phyloP scores from a whole-genome alignment of 2,113 vertebrate species.

The Diadophis punctatus region DNA sequence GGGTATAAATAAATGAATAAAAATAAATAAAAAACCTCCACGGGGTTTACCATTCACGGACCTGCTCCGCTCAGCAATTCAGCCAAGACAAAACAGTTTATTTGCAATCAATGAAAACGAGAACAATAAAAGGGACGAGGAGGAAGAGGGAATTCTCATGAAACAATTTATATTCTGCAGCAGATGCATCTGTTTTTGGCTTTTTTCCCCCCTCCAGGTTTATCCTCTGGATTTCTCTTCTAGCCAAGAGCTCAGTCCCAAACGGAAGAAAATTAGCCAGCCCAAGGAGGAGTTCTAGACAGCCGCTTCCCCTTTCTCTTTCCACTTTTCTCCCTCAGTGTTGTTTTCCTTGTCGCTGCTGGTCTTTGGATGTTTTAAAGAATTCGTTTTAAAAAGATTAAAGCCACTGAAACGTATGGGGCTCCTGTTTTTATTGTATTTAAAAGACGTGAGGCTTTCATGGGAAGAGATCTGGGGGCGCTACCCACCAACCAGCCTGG shows the following conservation, averaged over 20 bases:
- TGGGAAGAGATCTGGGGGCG: not conserved
- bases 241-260: constrained; percentile 78
- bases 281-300: constrained; percentile 74
- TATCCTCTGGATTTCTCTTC: constrained; percentile 67
- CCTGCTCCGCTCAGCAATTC: not conserved
- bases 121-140: not conserved
- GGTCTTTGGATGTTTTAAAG: accelerated
- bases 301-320: accelerated
- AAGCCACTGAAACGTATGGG: not conserved
- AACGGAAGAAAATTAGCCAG: constrained; percentile 86
- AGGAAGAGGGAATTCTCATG: not conserved
- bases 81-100: not conserved
- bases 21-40: not conserved
- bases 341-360: not conserved
- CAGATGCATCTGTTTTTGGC: not conserved
- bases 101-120: too few relatives aligned
- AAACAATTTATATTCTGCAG: not conserved
- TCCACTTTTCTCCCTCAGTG: not conserved
- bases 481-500: not conserved
- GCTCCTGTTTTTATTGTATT: not conserved
- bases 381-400: not conserved
- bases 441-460: not conserved
- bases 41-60: not conserved
- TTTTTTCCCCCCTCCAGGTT: constrained; percentile 55
- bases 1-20: not conserved